Conservation (phyloP, 1,140 invertebrate species). For the Potamilus streckersoni region DNA sequence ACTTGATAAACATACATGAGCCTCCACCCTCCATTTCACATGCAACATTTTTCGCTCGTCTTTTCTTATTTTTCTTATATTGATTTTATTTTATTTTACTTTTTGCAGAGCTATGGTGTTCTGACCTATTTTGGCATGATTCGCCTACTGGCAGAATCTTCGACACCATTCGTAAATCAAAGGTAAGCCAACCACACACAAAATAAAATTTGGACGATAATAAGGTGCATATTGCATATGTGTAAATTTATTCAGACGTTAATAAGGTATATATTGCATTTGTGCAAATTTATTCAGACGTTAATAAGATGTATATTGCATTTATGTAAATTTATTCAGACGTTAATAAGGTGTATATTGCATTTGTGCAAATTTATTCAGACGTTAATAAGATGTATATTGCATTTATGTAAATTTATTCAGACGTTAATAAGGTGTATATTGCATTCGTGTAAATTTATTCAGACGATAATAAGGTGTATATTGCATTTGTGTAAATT, state of each 20-base stretch:
- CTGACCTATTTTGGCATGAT: slow-evolving; percentile 29
- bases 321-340: not conserved
- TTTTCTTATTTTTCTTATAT: not conserved
- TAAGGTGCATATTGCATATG: not conserved
- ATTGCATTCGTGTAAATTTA: not conserved
- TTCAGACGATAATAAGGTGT: no score
- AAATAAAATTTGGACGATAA: no score
- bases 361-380: not conserved
- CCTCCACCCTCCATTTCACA: no score
- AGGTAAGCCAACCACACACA: slow-evolving; percentile 50
- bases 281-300: not conserved
- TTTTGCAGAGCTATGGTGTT: slow-evolving; percentile 31
- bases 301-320: not conserved
- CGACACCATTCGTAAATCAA: slow-evolving; percentile 26
- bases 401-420: not conserved
- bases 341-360: not conserved
- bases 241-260: not conserved
- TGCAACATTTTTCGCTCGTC: no score
- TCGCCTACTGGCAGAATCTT: slow-evolving; percentile 22
- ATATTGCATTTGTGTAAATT: not conserved
- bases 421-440: not conserved
- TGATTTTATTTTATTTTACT: slow-evolving; percentile 37
- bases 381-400: not conserved
- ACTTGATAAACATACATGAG: no score
- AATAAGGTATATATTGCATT: not conserved